Evolutionary conservation across 1,140 invertebrate species (phyloP).

Genomic region (Parapsyche elsis): DNA sequence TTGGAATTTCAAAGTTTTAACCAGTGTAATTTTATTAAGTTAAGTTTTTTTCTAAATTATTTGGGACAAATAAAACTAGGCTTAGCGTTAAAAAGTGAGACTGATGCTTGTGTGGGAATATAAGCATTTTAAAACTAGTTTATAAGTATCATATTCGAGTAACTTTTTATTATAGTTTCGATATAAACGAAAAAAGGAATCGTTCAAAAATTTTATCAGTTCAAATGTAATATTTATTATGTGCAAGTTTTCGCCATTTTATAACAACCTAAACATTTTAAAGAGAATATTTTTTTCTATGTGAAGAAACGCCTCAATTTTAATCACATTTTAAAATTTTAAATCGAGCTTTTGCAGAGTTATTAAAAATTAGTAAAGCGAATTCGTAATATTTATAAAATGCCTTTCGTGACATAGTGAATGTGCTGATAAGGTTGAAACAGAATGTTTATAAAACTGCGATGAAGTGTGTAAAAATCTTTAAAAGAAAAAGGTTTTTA

Average conservation of each 20-base stretch:
- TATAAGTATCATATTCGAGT: not conserved
- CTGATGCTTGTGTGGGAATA: conserved; percentile 27
- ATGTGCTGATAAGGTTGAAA: not conserved
- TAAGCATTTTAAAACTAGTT: conserved; percentile 25
- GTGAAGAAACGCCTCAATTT: not conserved
- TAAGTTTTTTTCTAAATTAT: not conserved
- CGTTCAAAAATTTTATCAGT: not conserved
- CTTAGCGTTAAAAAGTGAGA: conserved; percentile 5
- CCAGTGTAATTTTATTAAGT: too few species aligned
- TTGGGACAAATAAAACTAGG: conserved; percentile 5
- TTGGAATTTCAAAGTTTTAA: too few species aligned
- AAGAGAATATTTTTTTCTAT: conserved; percentile 18
- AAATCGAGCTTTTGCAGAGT: not conserved
- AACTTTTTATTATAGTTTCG: not conserved
- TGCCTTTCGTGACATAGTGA: not conserved
- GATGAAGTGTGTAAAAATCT: not conserved
- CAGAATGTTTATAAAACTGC: not conserved
- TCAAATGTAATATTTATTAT: not conserved
- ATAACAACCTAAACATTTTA: conserved; percentile 27
- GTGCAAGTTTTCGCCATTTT: not conserved
- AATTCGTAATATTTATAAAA: too few species aligned
- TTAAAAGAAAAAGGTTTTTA: not conserved
- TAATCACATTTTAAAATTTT: conserved; percentile 20
- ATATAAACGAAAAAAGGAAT: too few species aligned
- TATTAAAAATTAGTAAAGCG: too few species aligned